Percentiles rank a stretch among this genome's conserved stretches.
These are phyloP conservation scores for Phalacrocorax brasilianus DNA, from an alignment of 2,113 vertebrate genomes.

Conservation along the genomic window DNA sequence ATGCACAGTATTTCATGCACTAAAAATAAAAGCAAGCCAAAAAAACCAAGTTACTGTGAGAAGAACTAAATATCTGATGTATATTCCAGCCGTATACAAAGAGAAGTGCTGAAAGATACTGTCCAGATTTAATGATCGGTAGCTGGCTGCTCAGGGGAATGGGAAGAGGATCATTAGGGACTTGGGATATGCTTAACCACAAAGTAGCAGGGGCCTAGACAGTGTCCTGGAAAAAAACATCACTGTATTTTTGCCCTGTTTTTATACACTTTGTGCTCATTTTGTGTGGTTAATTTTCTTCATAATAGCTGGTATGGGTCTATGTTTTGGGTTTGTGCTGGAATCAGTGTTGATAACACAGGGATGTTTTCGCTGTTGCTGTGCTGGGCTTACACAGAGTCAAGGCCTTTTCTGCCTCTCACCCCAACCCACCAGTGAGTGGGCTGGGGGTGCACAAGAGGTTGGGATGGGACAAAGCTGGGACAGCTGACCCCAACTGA, in stretches of 20 bases:
- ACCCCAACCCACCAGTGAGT: too few relatives aligned
- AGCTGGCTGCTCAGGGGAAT: background rate
- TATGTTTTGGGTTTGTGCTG: too few relatives aligned
- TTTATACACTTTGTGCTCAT: background rate
- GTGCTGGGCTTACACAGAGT: too few relatives aligned
- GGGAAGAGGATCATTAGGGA: background rate
- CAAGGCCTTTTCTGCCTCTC: too few relatives aligned
- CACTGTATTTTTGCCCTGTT: background rate
- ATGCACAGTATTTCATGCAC: background rate
- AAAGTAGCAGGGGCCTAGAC: background rate
- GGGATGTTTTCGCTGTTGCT: too few relatives aligned
- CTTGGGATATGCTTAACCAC: background rate
- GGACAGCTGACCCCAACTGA: too few relatives aligned
- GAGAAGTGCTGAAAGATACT: background rate
- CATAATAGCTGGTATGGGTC: too few relatives aligned
- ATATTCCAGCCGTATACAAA: background rate
- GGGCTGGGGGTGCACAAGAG: too few relatives aligned
- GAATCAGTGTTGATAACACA: too few relatives aligned
- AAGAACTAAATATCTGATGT: background rate
- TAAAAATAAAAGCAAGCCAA: background rate
- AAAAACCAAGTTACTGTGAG: background rate
- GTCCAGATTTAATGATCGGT: background rate
- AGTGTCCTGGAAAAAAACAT: background rate
- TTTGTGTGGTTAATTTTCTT: too few relatives aligned
- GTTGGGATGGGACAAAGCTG: too few relatives aligned